Evolutionary conservation across 2,797 vertebrate genomes (phyloP), one percentile per base, ranked within the genome.

Genomic region (Phaenicophaeus curvirostris): DNA sequence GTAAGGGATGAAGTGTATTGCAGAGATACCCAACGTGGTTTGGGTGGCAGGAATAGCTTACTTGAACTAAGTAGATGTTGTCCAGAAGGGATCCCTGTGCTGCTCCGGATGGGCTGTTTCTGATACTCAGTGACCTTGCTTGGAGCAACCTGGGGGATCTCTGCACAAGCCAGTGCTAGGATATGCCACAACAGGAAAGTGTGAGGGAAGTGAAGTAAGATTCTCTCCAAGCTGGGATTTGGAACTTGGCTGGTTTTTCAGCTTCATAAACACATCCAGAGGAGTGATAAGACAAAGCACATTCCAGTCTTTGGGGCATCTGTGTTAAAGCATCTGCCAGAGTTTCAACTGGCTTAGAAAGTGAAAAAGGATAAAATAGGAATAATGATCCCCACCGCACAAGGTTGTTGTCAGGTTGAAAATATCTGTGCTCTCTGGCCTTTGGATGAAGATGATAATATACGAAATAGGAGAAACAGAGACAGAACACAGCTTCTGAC

Each of bases 311-410:
- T 87, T 42, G 55, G 76, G 82, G 85, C 33, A 79, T 78, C 11
- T 53, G 63, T 80, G 93, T 87, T 74, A 39, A 90, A 84, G 66
- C 13, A 27, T 77, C 39, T 89, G n/a, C 46, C 62, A 75, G 65
- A 84, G 39, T 86, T 92, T 94, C 42, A 92, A 90, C 54, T 91
- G 91, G 81, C 79, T 83, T 81, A 92, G 73, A 89, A 90, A 91
- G 69, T 19, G n/a, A 57, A 85, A 88, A 91, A 81, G 50, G 85
- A 53, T 68, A 57, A 91, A 89, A 75, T 5, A 75, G 20, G 53
- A 12, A 62, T 91, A 94, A 91, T 74, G 92, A 85, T 72, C 65
- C 67, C 78, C 62, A 85, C 68, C 77, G 79, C 68, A 89, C 65
- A 85, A 58, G 35, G 39, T 35, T 5, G 8, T 75, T 0, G 5